Conservation (phyloP, 2,797 vertebrate genomes). For the Melanotaenia boesemani region DNA sequence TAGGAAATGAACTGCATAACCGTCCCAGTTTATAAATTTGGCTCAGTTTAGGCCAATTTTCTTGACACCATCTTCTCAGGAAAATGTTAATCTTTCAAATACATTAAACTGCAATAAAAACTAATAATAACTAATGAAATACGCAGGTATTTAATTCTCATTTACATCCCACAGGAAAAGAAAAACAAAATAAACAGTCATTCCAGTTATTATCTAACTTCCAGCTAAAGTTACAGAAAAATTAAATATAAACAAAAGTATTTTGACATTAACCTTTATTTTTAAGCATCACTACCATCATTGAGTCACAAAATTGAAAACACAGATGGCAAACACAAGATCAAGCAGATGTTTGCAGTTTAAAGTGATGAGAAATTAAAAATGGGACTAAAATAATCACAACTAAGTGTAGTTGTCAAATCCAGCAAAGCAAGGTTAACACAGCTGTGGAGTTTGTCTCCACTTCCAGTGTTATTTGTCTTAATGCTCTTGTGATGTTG, state of each 20-base stretch:
- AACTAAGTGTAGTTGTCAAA: conserved; percentile 11
- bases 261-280: conserved; percentile 10
- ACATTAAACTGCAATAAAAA: not conserved
- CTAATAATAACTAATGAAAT: not conserved
- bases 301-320: conserved; percentile 17
- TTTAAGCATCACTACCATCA: conserved; percentile 9
- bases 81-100: not conserved
- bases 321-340: conserved; percentile 40
- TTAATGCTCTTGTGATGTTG: not conserved
- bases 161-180: no score
- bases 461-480: not conserved
- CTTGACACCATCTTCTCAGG: not conserved
- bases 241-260: not conserved
- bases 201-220: not conserved
- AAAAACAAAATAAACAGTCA: not conserved
- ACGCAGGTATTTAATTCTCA: no score
- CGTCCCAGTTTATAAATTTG: not conserved
- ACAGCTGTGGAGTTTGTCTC: not conserved
- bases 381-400: not conserved
- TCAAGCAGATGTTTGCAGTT: conserved; percentile 37
- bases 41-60: not conserved
- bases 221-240: conserved; percentile 20
- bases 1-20: not conserved
- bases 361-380: conserved; percentile 22
- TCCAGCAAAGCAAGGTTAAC: not conserved